Evolutionary conservation across 1,140 invertebrate species (phyloP), one percentile per base, ranked within the genome.

Genomic region (Sinonovacula constricta): DNA sequence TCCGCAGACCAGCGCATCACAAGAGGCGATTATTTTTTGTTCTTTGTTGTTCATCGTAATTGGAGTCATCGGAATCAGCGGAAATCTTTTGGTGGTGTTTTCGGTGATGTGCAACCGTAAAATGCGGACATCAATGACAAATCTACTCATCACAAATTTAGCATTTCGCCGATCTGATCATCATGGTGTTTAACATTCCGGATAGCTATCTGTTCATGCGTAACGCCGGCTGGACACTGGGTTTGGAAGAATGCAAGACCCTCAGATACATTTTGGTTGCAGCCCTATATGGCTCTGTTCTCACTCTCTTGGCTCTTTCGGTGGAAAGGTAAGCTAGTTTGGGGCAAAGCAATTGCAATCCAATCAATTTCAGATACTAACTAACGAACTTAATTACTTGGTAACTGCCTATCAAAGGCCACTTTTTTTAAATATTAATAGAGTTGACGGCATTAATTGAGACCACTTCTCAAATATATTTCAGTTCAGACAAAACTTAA

Each of bases 121-220:
- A 65, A 86, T 86, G 85, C 57, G 85, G 45, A 83, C 80, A 2
- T 86, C 83, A 22, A 83, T 86, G 80, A 86, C 85, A 12, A 86
- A 86, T 54, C 72, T 86, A 39, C 63, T 86, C 0, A 86, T 86
- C 30, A 86, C 81, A 14, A 86, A 86, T 53, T 45, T 86, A 2
- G 84, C 84, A 0, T 56, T 56, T 90, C 7, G 89, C 89, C 33
- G 91, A 91, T 39, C 79, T 91, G 1, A 63, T 89, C 5, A 90
- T 91, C 22, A 88, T 91, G 89, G 31, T 91, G 0, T 85, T 89
- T 15, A 91, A 89, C 12, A 82, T 92, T 24, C 89, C 90, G 2
- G 91, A 92, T 56, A 91, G 91, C 36, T 81, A 89, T 0, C 86
- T 87, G 80, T 91, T 91, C 70, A 91, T 92, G 81, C 65, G 86